Percentiles rank a stretch among this genome's conserved stretches.
Evolutionary conservation across 2,113 vertebrate species (phyloP).

Genomic region (Hyla sarda): DNA sequence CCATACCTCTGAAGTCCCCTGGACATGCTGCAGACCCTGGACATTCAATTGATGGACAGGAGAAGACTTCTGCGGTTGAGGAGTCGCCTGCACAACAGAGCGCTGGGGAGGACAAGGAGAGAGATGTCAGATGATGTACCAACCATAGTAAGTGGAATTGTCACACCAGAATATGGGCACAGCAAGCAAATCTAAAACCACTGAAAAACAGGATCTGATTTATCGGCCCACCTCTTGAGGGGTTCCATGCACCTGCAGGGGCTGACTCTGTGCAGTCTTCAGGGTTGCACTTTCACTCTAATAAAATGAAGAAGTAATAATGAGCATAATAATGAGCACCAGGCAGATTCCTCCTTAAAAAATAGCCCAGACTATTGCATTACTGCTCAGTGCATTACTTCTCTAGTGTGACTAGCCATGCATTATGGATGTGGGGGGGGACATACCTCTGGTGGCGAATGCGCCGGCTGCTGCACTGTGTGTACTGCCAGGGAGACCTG

Average conservation of each 20-base stretch:
- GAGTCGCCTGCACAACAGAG: conserved; percentile 84
- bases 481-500: conserved; percentile 68
- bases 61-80: conserved; percentile 81
- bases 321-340: too few species aligned
- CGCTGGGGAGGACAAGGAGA: conserved; percentile 73
- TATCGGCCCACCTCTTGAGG: conserved; percentile 57
- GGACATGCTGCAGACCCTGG: conserved; percentile 82
- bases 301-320: conserved; percentile 56
- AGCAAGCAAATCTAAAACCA: neutral
- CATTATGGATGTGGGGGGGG: neutral
- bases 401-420: neutral
- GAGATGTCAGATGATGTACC: neutral
- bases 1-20: conserved; percentile 82
- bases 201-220: too few species aligned
- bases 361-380: too few species aligned
- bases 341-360: neutral
- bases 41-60: conserved; percentile 79
- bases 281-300: conserved; percentile 78
- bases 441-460: conserved; percentile 72
- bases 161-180: neutral
- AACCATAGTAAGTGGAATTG: neutral
- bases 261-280: conserved; percentile 82
- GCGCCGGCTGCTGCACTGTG: conserved; percentile 66
- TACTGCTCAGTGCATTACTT: neutral
- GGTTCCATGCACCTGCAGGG: conserved; percentile 75